Conservation (phyloP, 2,888 invertebrate species). For the Machimus rusticus region DNA sequence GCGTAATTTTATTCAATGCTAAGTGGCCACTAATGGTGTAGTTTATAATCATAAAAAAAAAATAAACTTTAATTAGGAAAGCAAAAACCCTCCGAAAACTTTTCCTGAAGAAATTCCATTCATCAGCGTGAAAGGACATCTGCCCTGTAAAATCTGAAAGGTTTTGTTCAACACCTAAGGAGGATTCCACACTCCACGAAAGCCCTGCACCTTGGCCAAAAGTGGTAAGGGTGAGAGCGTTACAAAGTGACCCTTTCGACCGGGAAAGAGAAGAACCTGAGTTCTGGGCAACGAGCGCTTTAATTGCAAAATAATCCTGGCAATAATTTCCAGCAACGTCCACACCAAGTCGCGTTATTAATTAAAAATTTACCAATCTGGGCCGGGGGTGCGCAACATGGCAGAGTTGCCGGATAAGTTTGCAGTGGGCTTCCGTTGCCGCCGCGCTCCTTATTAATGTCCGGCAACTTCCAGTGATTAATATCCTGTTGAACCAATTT, state of each 20-base stretch:
- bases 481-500: slow-evolving; percentile 28
- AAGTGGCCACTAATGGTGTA: too few relatives aligned
- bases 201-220: neutral
- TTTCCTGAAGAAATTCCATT: neutral
- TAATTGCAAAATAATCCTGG: slow-evolving; percentile 14
- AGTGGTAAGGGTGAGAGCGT: too few relatives aligned
- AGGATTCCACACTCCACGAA: neutral
- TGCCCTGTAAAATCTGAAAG: neutral
- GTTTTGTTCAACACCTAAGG: neutral
- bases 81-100: neutral
- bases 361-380: slow-evolving; percentile 20
- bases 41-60: too few relatives aligned
- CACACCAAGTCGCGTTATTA: neutral
- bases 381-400: neutral
- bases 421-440: neutral
- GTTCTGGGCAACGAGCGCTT: neutral
- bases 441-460: slow-evolving; percentile 9
- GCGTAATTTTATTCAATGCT: too few relatives aligned
- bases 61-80: neutral
- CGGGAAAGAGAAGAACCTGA: neutral
- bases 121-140: neutral
- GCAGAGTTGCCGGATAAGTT: neutral
- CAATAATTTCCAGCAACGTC: neutral
- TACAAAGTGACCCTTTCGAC: too few relatives aligned
- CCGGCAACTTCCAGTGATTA: slow-evolving; percentile 17